A percentile compares a stretch with the other conserved stretches of the same genome.
Evolutionary conservation across 2,797 vertebrate genomes (phyloP).

Genomic region (Lacerta viridis): DNA sequence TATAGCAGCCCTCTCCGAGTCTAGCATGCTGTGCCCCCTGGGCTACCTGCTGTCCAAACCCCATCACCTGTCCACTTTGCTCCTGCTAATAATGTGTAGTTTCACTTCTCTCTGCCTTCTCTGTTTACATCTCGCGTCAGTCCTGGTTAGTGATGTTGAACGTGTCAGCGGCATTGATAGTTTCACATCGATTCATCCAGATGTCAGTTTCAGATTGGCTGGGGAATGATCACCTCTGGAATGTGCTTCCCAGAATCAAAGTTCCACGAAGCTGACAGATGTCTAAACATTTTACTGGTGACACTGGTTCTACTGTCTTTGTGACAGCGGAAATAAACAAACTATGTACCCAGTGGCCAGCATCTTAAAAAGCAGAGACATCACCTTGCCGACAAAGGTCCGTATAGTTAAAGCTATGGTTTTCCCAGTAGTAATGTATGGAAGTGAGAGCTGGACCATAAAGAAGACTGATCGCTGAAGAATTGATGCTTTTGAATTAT

Average conservation of each 20-base stretch:
- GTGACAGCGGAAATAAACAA: background rate
- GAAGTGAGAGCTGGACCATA: too few species aligned
- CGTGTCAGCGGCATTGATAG: background rate
- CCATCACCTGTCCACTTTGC: background rate
- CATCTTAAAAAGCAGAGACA: too few species aligned
- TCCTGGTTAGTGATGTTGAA: too few species aligned
- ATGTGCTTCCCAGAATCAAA: too few species aligned
- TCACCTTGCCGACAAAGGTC: too few species aligned
- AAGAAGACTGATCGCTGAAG: too few species aligned
- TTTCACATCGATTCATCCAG: too few species aligned
- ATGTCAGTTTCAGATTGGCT: background rate
- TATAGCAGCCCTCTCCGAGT: background rate
- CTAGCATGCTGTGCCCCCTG: background rate
- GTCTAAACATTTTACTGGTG: background rate
- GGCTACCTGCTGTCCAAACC: background rate
- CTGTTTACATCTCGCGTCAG: background rate
- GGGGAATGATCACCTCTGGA: background rate
- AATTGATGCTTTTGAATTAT: too few species aligned
- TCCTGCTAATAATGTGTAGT: too few species aligned
- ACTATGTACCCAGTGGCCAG: too few species aligned
- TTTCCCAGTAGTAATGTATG: too few species aligned
- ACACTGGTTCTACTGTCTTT: background rate
- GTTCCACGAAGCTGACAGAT: background rate
- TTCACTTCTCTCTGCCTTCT: background rate
- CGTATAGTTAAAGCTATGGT: too few species aligned